Evolutionary conservation across 2,888 invertebrate species (phyloP), one percentile per base, ranked within the genome.

Genomic region (Podabrus alpinus): DNA sequence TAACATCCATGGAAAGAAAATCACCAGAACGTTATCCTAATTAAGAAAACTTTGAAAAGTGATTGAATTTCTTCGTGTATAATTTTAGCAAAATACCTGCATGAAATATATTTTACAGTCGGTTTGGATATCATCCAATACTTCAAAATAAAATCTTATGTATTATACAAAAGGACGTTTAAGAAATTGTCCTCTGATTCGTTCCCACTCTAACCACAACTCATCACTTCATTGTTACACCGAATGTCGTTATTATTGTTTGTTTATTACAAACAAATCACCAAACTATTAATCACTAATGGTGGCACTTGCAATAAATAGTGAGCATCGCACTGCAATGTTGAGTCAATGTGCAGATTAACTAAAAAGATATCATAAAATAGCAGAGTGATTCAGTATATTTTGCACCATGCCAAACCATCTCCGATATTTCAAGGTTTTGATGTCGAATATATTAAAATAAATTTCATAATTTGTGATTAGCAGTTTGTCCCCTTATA

Each of bases 351-450:
- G 66, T 73, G 68, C 17, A 59, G 66, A 69, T 73, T 69, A 73
- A 59, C 69, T 66, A 59, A 69, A 70, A 74, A 80, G 79, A 79
- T 80, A 81, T 77, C 79, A 81, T 79, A 80, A 89, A 89, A 90
- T 89, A 89, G 88, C 86, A 84, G 87, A 79, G 89, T 89, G 87
- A 88, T 89, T 87, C 88, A 89, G 83, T 89, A 88, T 60, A 88
- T 81, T 78, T 79, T 81, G 68, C 66, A 74, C 71, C 71, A 71
- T 81, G 81, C 79, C 81, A 81, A 78, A 73, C 66, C 66, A 74
- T 75, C 71, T 71, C 71, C 16, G 72, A 71, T 72, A 69, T 77
- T 73, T 77, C 77, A 77, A 77, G 77, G 77, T 45, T 71, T 68
- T 15, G 16, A 74, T 66, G 72, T 60, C 59, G 59, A 73, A 73